phyloP scores from a whole-genome alignment of 2,113 vertebrate species.

The Nycticebus coucang region DNA sequence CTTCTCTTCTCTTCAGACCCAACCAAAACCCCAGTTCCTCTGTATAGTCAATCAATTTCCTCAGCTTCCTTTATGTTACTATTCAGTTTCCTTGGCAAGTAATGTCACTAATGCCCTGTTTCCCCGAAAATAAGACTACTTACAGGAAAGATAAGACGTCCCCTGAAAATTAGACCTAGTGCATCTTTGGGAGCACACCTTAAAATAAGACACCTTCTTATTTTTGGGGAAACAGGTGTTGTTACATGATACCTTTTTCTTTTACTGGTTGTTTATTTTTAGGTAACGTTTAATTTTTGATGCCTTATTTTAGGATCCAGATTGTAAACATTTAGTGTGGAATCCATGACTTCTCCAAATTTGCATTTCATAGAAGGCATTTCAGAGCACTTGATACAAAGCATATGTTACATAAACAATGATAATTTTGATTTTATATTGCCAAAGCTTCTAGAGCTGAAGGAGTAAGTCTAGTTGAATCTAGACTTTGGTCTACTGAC shows the following conservation, averaged over 20 bases:
- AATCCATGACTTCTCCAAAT: background rate
- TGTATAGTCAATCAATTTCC: background rate
- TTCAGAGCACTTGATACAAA: background rate
- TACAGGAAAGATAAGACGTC: too few species aligned
- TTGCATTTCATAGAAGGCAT: background rate
- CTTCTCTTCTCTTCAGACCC: background rate
- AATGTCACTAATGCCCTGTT: background rate
- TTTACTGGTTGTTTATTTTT: background rate
- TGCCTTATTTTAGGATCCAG: background rate
- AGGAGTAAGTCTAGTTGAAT: background rate
- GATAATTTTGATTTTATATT: conserved; percentile 47
- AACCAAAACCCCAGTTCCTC: background rate
- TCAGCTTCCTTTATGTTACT: background rate
- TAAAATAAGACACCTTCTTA: too few species aligned
- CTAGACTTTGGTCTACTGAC: background rate
- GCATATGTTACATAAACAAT: background rate
- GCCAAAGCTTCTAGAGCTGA: background rate
- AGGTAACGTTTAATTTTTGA: conserved; percentile 23
- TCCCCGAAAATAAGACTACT: too few species aligned
- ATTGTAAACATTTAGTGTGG: background rate
- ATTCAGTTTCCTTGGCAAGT: background rate
- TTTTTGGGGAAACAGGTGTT: too few species aligned
- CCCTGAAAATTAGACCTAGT: too few species aligned
- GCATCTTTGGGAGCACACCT: too few species aligned
- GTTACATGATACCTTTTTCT: background rate